Percentiles rank a stretch among this genome's conserved stretches.
These are phyloP conservation scores for Telmatochromis brichardi DNA, from an alignment of 2,113 vertebrate genomes.

Conservation along the genomic window DNA sequence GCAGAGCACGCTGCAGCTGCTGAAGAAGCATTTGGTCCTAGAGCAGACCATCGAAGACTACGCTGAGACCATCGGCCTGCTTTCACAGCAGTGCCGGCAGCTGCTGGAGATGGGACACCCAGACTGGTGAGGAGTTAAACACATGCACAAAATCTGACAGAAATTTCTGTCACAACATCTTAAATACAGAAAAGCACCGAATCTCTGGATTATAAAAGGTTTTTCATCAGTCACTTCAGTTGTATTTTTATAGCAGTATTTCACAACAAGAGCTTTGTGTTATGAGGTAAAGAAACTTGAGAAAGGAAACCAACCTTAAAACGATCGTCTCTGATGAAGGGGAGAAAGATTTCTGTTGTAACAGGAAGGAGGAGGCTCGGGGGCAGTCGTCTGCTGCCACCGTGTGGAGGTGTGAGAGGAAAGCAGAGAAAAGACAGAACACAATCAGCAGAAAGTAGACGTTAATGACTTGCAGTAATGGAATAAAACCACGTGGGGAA, in stretches of 20 bases:
- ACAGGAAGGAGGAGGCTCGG: background rate
- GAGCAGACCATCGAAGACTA: constrained; percentile 94
- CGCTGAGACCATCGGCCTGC: constrained; percentile 87
- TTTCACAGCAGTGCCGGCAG: constrained; percentile 87
- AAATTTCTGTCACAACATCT: background rate
- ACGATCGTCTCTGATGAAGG: background rate
- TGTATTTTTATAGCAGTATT: background rate
- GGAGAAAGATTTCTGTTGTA: background rate
- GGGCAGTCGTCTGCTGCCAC: background rate
- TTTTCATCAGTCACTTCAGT: background rate
- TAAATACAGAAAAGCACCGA: accelerated
- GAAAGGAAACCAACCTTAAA: background rate
- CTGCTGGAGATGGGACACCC: constrained; percentile 88
- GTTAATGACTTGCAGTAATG: background rate
- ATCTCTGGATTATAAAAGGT: background rate
- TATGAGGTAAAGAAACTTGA: background rate
- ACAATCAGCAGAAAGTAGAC: background rate
- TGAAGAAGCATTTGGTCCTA: constrained; percentile 87
- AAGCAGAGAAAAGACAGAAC: background rate
- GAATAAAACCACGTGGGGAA: background rate
- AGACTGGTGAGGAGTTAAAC: constrained; percentile 73
- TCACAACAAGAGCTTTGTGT: background rate
- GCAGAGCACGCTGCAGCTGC: constrained; percentile 86
- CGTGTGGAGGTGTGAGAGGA: background rate
- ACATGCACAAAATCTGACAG: background rate